Evolutionary conservation across 37 sponge, comb jelly and placozoan species (phyloP).

Genomic region (Beroe ovata): DNA sequence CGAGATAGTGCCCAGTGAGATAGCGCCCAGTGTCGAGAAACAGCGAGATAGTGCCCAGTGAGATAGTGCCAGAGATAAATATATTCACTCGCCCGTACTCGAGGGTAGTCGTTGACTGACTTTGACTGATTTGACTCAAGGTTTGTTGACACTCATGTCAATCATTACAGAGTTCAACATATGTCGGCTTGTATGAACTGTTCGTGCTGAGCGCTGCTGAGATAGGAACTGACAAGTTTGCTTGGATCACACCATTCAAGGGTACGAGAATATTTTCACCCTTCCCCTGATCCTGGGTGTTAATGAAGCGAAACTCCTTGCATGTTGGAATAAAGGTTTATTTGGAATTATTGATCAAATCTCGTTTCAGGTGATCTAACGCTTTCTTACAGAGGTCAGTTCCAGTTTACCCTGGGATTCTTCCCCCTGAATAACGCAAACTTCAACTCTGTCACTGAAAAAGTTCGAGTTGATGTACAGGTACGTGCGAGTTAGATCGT

Average conservation of each 20-base stretch:
- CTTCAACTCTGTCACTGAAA: not conserved
- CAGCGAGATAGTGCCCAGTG: too few relatives aligned
- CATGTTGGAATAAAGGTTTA: too few relatives aligned
- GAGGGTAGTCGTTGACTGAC: too few relatives aligned
- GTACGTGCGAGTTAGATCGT: too few relatives aligned
- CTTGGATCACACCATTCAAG: not conserved
- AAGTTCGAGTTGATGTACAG: not conserved
- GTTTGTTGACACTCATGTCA: not conserved
- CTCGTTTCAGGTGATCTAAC: conserved; percentile 27
- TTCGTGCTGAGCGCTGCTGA: not conserved
- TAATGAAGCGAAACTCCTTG: too few relatives aligned
- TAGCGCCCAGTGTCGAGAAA: too few relatives aligned
- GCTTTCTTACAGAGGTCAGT: conserved; percentile 9
- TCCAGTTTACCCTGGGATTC: conserved; percentile 40
- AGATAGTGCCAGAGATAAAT: too few relatives aligned
- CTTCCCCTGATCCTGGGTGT: too few relatives aligned
- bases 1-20: too few relatives aligned
- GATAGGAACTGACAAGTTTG: not conserved
- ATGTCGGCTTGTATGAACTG: conserved; percentile 15
- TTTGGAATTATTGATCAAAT: too few relatives aligned
- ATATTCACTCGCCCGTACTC: too few relatives aligned
- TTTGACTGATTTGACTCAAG: conserved; percentile 1
- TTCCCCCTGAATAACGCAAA: conserved; percentile 5
- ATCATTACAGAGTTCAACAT: conserved; percentile 18
- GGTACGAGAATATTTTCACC: too few relatives aligned